A percentile compares a stretch with the other conserved stretches of the same genome.
phyloP scores from a whole-genome alignment of 2,113 vertebrate genomes.

The Chaetorhynchus papuensis region DNA sequence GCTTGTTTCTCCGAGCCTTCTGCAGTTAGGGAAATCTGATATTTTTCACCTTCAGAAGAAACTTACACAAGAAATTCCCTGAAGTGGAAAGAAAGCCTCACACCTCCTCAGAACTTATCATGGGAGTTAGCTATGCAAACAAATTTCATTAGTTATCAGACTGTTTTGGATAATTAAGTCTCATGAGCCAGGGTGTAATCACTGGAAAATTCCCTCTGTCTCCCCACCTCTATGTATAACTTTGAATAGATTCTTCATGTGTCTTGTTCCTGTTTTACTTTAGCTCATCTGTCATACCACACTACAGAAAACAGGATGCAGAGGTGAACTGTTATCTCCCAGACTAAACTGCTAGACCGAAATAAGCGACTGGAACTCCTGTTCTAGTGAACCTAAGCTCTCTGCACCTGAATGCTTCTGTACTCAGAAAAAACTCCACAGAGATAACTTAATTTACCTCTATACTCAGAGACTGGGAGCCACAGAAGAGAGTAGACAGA shows the following conservation, averaged over 20 bases:
- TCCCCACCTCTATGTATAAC: not conserved
- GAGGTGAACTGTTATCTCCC: not conserved
- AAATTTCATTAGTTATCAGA: conserved; percentile 11
- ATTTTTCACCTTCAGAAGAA: not conserved
- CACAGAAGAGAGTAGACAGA: not conserved
- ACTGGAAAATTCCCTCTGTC: not conserved
- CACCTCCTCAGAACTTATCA: not conserved
- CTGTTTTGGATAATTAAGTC: not conserved
- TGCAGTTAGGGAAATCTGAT: not conserved
- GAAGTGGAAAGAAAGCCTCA: not conserved
- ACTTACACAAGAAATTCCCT: not conserved
- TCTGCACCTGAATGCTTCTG: not conserved
- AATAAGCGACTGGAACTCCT: not conserved
- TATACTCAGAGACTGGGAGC: not conserved
- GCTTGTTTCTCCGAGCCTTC: not conserved
- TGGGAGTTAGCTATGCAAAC: not conserved
- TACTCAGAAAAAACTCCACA: not conserved
- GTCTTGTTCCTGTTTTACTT: conserved; percentile 2
- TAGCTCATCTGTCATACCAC: not conserved
- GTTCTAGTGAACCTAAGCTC: not conserved
- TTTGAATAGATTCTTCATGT: not conserved
- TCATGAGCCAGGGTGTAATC: conserved; percentile 6
- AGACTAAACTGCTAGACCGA: not conserved
- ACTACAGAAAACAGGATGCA: not conserved
- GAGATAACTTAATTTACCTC: not conserved